phyloP scores from a whole-genome alignment of 2,113 vertebrate genomes.

The Sphaerodactylus townsendi region DNA sequence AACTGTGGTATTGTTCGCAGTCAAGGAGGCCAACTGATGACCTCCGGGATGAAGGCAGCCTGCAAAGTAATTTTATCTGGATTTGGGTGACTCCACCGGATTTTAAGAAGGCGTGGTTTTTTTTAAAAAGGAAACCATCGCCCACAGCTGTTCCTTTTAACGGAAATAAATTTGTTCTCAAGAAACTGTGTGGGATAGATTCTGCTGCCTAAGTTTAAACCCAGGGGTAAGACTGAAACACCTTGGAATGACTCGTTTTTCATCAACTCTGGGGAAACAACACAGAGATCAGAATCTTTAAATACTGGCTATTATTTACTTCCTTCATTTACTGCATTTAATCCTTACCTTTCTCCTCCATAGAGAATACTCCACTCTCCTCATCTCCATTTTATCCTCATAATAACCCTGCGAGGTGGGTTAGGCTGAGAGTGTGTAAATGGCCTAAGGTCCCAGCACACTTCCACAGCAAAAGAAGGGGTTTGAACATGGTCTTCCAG shows the following conservation, averaged over 20 bases:
- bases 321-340: no score
- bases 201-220: neutral
- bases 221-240: neutral
- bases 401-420: no score
- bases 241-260: neutral
- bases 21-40: neutral
- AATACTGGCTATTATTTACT: neutral
- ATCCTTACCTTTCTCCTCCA: no score
- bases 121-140: neutral
- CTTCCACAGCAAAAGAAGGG: no score
- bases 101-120: neutral
- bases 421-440: no score
- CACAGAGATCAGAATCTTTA: neutral
- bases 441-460: no score
- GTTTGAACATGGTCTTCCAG: no score
- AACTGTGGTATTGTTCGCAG: constrained; percentile 1
- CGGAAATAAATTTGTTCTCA: neutral
- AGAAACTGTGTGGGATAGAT: neutral
- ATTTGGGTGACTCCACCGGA: neutral
- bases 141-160: neutral
- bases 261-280: neutral
- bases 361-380: no score
- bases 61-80: neutral
- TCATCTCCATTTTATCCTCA: no score
- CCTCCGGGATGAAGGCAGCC: neutral